These are phyloP conservation scores for Capromys pilorides DNA, from an alignment of 2,797 vertebrate species.

Conservation along the genomic window DNA sequence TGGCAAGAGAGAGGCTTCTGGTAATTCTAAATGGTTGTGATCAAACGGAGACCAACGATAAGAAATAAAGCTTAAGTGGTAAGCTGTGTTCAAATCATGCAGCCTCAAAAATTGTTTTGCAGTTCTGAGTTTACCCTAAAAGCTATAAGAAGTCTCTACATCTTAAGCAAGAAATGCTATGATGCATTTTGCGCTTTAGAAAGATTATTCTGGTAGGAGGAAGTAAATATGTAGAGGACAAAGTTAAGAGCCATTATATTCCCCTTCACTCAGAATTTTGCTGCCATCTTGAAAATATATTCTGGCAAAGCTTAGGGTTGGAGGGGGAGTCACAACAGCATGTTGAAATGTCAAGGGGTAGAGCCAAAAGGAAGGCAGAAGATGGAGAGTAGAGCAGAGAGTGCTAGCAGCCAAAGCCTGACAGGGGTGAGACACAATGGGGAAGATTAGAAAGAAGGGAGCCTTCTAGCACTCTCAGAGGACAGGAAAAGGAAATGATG, in stretches of 20 bases:
- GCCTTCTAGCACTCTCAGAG: not conserved
- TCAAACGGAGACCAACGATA: not conserved
- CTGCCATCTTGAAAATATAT: not conserved
- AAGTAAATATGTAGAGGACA: not conserved
- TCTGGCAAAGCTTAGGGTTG: not conserved
- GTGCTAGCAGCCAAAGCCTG: not conserved
- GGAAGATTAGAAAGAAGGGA: not conserved
- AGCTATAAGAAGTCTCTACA: not conserved
- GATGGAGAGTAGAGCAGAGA: not conserved
- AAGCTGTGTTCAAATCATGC: not conserved
- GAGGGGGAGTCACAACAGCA: not conserved
- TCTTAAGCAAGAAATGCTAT: not conserved
- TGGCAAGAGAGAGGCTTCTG: not conserved
- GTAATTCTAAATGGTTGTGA: not conserved
- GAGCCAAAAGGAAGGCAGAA: not conserved
- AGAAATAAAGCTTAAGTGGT: not conserved
- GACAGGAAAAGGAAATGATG: not conserved
- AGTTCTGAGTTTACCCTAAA: conserved; percentile 7
- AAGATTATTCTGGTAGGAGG: conserved; percentile 9
- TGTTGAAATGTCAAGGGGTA: not conserved
- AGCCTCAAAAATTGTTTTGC: not conserved
- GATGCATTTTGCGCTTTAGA: not conserved
- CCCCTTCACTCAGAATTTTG: not conserved
- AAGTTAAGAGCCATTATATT: not conserved
- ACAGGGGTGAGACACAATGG: not conserved